Conservation (phyloP, 2,888 invertebrate species). For the Tiphia femorata region DNA sequence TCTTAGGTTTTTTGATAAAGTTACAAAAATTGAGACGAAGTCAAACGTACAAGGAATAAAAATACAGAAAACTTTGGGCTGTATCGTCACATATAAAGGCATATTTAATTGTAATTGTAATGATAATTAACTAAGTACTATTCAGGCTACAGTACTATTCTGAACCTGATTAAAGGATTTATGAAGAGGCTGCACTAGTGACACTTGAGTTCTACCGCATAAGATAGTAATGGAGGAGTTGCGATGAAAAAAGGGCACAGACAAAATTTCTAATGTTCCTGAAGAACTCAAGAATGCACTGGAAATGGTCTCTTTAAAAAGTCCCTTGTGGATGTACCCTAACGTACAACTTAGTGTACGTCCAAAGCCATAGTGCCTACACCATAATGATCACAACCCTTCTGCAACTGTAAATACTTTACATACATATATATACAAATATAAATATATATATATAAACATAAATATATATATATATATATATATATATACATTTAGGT, state of each 20-base stretch:
- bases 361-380: conserved; percentile 70
- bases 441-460: conserved; percentile 17
- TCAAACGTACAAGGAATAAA: conserved; percentile 18
- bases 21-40: conserved; percentile 14
- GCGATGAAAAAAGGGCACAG: not conserved
- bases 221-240: conserved; percentile 8
- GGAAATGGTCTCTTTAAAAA: conserved; percentile 48
- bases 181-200: conserved; percentile 42
- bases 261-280: conserved; percentile 35
- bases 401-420: conserved; percentile 68
- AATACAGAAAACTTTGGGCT: conserved; percentile 39
- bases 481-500: conserved; percentile 28
- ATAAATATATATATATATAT: conserved; percentile 26
- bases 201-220: conserved; percentile 19
- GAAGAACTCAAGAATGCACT: conserved; percentile 29
- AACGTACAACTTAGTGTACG: conserved; percentile 67
- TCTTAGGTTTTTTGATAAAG: conserved; percentile 19
- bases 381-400: conserved; percentile 64
- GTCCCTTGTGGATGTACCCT: conserved; percentile 67
- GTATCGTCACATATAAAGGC: conserved; percentile 59
- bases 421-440: conserved; percentile 49
- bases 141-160: conserved; percentile 60
- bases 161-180: conserved; percentile 61
- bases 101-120: conserved; percentile 58
- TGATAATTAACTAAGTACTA: conserved; percentile 56